Base-by-base conservation (phyloP, 2,797 vertebrate species). In the Glossophaga mutica region DNA sequence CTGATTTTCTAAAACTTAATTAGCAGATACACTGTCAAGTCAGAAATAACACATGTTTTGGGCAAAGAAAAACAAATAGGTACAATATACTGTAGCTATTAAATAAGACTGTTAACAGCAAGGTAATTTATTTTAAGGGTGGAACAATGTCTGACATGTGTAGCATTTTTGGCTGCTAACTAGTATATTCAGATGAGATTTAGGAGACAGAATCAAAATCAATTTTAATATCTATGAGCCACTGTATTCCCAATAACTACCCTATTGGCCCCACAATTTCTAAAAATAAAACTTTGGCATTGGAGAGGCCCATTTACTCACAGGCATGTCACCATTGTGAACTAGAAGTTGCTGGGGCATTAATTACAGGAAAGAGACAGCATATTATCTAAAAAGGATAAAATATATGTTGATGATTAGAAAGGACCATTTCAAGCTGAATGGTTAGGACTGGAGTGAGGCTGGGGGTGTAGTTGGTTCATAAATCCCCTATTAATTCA, bases 1-100 rank as follows among this genome's bases (percentile, higher is more conserved):
- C 73, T 32, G 32, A 91, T 93, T 95, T 97, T 87, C 94, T 97
- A 95, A 93, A 95, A 97, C 94, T 96, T 94, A 95, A 95, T 96
- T 94, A 97, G 93, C 50, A 88, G 94, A 90, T 84, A 90, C 4
- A 71, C n/a, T 85, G 70, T 81, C 74, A 95, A 87, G 55, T 71
- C 59, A 92, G 92, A 92, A 96, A 93, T 0, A 96, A 77, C 79
- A 73, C 79, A 89, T 76, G 59, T 93, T 96, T 94, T 79, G 76
- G 68, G 84, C 79, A 46, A 96, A 96, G 82, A 52, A 94, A 95
- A 91, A 79, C 82, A 92, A 96, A 81, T 21, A 95, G 39, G 62
- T 44, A 90, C 50, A 90, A 92, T 67, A 73, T 37, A 73, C 68
- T 1, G 0, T 8, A 65, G 81, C 37, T 73, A 95, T 93, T 91